Base-by-base conservation (phyloP, 2,888 invertebrate genomes). In the Branchipolynoe longqiensis region DNA sequence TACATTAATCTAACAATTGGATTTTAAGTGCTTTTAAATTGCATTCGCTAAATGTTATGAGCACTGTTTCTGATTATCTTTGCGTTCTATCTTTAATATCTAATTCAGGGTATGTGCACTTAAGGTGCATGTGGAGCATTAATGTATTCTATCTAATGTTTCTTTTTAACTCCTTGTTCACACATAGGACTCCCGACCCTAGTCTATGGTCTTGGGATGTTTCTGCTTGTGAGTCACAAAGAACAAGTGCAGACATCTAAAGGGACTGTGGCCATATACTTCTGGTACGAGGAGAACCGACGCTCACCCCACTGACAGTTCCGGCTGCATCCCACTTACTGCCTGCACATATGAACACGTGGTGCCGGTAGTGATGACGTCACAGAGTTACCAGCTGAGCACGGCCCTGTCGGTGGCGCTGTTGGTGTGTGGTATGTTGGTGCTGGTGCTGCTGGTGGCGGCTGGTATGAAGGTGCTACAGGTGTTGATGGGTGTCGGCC, bases 121-220 rank as follows among this genome's bases (percentile, higher is more conserved):
- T n/a, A n/a, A n/a, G n/a, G n/a, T n/a, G n/a, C n/a, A n/a, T n/a
- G n/a, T n/a, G n/a, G n/a, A n/a, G n/a, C n/a, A n/a, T n/a, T n/a
- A n/a, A n/a, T n/a, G n/a, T n/a, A n/a, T n/a, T n/a, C n/a, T n/a
- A n/a, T n/a, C n/a, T n/a, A n/a, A n/a, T n/a, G n/a, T n/a, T n/a
- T n/a, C n/a, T n/a, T n/a, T n/a, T n/a, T n/a, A n/a, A n/a, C 28
- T 41, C 28, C 40, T 6, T 78, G 33, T 31, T 36, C 36, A 88
- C 88, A 94, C 95, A 56, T 94, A 98, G 98, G 98, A 91, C 95
- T 98, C 89, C 98, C 98, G 74, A 97, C 97, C 92, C 94, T 98
- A 85, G 96, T 97, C 83, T 99, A 99, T 94, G 98, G 99, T 73
- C 93, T 98, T 83, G 97, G 97, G 48, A 98, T 98, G 33, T 96